A percentile compares a stretch with the other conserved stretches of the same genome.
phyloP scores from a whole-genome alignment of 2,888 invertebrate genomes.

The Choristoneura rosaceana region DNA sequence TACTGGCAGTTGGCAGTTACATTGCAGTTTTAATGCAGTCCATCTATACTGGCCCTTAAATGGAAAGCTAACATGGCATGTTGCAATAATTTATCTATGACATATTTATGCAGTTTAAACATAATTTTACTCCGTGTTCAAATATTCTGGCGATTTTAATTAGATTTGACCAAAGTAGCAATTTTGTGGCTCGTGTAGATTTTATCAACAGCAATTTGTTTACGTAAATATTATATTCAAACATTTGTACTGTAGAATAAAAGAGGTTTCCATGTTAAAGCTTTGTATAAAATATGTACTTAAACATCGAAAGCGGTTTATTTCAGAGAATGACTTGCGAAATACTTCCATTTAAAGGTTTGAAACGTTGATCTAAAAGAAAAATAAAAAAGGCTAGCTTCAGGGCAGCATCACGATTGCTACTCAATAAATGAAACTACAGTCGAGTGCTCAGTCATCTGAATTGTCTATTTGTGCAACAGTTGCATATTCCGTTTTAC shows the following conservation, averaged over 20 bases:
- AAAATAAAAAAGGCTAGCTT: constrained; percentile 22
- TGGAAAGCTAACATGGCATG: background rate
- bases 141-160: constrained; percentile 10
- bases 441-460: constrained; percentile 42
- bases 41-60: background rate
- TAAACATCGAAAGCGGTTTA: constrained; percentile 9
- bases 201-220: constrained; percentile 3
- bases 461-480: constrained; percentile 43
- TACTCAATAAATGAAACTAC: constrained; percentile 41
- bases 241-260: background rate
- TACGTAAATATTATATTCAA: background rate
- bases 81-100: constrained; percentile 7
- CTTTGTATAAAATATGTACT: background rate
- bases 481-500: constrained; percentile 41
- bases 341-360: constrained; percentile 17
- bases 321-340: constrained; percentile 3
- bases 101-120: constrained; percentile 7
- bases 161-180: background rate
- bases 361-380: constrained; percentile 25
- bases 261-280: background rate
- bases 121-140: constrained; percentile 3
- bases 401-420: constrained; percentile 33
- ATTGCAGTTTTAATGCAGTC: no score
- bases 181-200: constrained; percentile 2
- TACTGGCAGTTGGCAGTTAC: no score